Evolutionary conservation across 2,113 vertebrate species (phyloP).

Genomic region (Cygnus buccinator): DNA sequence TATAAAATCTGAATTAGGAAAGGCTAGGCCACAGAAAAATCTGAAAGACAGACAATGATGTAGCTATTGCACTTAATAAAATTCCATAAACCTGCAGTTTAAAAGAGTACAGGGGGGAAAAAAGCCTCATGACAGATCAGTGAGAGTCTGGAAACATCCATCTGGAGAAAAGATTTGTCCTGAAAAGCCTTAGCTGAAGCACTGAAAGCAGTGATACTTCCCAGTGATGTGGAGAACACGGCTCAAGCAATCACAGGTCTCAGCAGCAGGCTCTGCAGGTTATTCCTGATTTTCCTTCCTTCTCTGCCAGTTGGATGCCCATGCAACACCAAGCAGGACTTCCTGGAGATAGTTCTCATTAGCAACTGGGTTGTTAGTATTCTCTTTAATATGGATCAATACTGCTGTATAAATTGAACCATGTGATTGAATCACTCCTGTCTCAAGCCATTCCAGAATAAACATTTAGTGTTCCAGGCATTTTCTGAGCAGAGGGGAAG

Average conservation of each 20-base stretch:
- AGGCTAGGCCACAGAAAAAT: slow-evolving; percentile 38
- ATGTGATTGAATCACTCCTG: background rate
- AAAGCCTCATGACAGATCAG: slow-evolving; percentile 11
- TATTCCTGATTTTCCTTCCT: slow-evolving; percentile 9
- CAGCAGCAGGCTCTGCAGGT: slow-evolving; percentile 16
- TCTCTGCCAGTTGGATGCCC: background rate
- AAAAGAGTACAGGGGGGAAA: slow-evolving; percentile 11
- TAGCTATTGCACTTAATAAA: slow-evolving; percentile 53
- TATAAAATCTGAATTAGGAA: slow-evolving; percentile 28
- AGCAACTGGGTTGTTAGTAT: background rate
- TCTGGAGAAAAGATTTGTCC: slow-evolving; percentile 53
- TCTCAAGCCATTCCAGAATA: background rate
- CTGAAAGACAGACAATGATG: slow-evolving; percentile 58
- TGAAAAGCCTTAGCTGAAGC: background rate
- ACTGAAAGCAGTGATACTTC: background rate
- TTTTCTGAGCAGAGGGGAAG: background rate
- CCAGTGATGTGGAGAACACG: background rate
- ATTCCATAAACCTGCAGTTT: slow-evolving; percentile 42
- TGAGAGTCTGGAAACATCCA: slow-evolving; percentile 53
- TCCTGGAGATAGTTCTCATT: background rate
- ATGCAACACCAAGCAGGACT: background rate
- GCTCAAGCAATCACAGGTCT: background rate
- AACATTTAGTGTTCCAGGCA: background rate
- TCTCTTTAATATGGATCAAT: background rate
- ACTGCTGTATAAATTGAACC: background rate